Evolutionary conservation across 2,888 invertebrate genomes (phyloP).

Genomic region (Dynastes hyllus): DNA sequence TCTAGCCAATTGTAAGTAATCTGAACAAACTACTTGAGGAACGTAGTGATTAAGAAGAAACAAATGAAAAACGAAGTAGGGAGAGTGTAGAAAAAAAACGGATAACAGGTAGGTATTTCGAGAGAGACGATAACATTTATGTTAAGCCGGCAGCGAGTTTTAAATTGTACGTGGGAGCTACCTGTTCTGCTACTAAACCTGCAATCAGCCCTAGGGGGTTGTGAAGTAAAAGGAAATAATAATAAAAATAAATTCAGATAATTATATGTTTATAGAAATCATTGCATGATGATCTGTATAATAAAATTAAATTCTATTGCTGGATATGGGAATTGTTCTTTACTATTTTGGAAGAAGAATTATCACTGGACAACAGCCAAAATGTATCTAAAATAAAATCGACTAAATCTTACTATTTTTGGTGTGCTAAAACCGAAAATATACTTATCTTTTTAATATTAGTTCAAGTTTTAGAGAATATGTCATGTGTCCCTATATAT

Average conservation of each 20-base stretch:
- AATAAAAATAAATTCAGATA: not conserved
- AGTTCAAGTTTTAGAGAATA: too few species aligned
- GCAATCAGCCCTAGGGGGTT: not conserved
- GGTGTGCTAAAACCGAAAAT: too few species aligned
- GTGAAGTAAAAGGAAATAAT: not conserved
- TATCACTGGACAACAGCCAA: too few species aligned
- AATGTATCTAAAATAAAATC: too few species aligned
- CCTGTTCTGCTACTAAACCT: conserved; percentile 6
- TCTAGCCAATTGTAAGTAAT: conserved; percentile 43
- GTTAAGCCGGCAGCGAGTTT: conserved; percentile 16
- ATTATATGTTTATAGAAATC: not conserved
- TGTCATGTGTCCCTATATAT: too few species aligned
- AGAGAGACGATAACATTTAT: not conserved
- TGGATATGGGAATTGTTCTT: not conserved
- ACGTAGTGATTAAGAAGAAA: conserved; percentile 14
- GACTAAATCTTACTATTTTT: too few species aligned
- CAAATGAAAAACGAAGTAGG: not conserved
- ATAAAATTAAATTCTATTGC: not conserved
- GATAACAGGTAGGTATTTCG: conserved; percentile 25
- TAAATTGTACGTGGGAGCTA: conserved; percentile 14
- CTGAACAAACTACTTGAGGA: conserved; percentile 32
- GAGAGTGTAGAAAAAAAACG: conserved; percentile 1
- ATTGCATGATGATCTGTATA: not conserved
- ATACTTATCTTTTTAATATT: too few species aligned
- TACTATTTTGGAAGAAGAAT: too few species aligned